Conservation (phyloP, 2,797 vertebrate genomes). For the Acrossocheilus fasciatus region DNA sequence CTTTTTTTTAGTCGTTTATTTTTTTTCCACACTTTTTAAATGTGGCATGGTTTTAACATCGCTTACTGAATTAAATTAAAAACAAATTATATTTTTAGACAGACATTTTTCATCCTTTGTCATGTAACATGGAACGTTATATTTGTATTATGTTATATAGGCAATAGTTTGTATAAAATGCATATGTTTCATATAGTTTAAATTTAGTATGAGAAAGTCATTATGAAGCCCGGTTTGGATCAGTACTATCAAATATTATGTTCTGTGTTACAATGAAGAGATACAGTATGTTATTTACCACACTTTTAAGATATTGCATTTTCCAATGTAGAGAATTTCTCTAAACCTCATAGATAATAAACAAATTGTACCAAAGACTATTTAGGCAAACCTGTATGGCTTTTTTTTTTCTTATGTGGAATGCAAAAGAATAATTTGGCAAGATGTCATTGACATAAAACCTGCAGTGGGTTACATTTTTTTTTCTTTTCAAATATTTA, state of each 20-base stretch:
- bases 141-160: slow-evolving; percentile 26
- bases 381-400: neutral
- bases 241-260: slow-evolving; percentile 22
- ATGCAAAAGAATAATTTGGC: neutral
- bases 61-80: slow-evolving; percentile 5
- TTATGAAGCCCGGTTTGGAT: neutral
- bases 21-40: slow-evolving; percentile 13
- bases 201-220: neutral
- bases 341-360: slow-evolving; percentile 54
- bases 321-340: slow-evolving; percentile 58
- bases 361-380: slow-evolving; percentile 65
- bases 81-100: neutral
- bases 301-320: slow-evolving; percentile 60
- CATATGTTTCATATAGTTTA: neutral
- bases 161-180: neutral
- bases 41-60: slow-evolving; percentile 7
- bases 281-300: slow-evolving; percentile 34
- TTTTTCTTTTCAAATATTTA: too few relatives aligned
- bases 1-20: slow-evolving; percentile 48
- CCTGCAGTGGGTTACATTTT: neutral
- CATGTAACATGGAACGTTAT: slow-evolving; percentile 55
- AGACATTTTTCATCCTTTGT: slow-evolving; percentile 38
- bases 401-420: neutral
- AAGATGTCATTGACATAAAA: neutral
- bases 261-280: slow-evolving; percentile 61